Conservation (phyloP, 2,113 vertebrate genomes). For the Toxotes chatareus region DNA sequence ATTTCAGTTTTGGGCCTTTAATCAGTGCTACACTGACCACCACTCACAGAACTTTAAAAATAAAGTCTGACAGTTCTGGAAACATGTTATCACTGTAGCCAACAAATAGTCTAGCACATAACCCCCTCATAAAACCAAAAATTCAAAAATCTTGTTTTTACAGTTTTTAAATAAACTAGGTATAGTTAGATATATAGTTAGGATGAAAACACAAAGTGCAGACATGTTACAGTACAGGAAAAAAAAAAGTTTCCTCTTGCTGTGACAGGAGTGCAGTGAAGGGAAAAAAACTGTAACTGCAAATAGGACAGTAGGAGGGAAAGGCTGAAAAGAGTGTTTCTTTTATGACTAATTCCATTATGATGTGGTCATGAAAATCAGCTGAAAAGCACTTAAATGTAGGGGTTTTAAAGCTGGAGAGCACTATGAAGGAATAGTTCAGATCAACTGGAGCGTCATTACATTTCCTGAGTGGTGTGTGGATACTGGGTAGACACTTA, state of each 20-base stretch:
- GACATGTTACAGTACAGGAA: background rate
- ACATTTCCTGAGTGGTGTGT: constrained; percentile 33
- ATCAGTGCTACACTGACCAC: background rate
- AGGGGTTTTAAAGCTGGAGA: constrained; percentile 2
- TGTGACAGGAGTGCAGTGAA: constrained; percentile 10
- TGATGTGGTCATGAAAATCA: constrained; percentile 14
- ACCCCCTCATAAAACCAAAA: no score
- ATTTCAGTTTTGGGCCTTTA: no score
- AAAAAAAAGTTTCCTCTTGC: background rate
- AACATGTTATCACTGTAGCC: no score
- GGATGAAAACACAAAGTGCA: no score
- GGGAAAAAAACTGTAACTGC: background rate
- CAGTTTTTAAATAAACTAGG: no score
- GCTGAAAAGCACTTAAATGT: constrained; percentile 25
- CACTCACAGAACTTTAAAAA: background rate
- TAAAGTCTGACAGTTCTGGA: no score
- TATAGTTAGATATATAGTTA: no score
- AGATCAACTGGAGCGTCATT: constrained; percentile 47
- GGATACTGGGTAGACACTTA: constrained; percentile 22
- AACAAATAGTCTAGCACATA: no score
- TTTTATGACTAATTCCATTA: constrained; percentile 27
- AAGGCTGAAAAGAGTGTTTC: background rate
- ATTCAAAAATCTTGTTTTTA: no score
- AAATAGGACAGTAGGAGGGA: constrained; percentile 8
- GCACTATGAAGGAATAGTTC: constrained; percentile 31